phyloP scores from a whole-genome alignment of 2,113 vertebrate species.

The Climacteris rufus region DNA sequence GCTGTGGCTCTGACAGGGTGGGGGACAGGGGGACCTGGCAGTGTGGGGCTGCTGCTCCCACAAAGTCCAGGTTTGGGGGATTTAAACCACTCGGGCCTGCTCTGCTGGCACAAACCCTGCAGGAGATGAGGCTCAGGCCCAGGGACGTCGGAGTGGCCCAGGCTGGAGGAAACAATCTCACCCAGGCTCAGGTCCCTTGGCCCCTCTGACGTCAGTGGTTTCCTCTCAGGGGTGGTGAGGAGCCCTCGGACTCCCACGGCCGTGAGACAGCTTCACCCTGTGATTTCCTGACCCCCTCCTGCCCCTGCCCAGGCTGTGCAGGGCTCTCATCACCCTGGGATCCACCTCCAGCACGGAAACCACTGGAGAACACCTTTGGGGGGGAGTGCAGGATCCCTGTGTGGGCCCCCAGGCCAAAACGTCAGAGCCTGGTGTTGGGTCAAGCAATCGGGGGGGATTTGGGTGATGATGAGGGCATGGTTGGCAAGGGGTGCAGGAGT shows the following conservation, averaged over 20 bases:
- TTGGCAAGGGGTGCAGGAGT: not conserved
- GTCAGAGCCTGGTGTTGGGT: not conserved
- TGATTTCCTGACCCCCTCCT: not conserved
- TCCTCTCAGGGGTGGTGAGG: not conserved
- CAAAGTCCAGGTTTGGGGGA: not conserved
- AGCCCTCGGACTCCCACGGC: not conserved
- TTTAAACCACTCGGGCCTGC: accelerated
- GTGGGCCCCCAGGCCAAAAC: not conserved
- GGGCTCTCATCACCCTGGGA: accelerated
- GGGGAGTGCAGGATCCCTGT: not conserved
- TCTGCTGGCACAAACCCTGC: not conserved
- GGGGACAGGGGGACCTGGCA: not conserved
- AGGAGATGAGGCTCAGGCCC: not conserved
- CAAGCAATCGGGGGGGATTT: not conserved
- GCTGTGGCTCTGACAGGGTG: not conserved
- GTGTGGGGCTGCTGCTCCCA: not conserved
- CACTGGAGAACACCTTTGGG: accelerated
- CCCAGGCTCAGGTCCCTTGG: not conserved
- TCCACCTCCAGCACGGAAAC: not conserved
- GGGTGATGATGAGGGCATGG: not conserved
- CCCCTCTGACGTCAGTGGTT: not conserved
- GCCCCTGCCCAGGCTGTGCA: not conserved
- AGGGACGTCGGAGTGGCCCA: accelerated
- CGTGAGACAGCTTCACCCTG: accelerated
- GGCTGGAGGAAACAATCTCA: not conserved